Evolutionary conservation across 2,888 invertebrate species (phyloP).

Genomic region (Blera fallax): DNA sequence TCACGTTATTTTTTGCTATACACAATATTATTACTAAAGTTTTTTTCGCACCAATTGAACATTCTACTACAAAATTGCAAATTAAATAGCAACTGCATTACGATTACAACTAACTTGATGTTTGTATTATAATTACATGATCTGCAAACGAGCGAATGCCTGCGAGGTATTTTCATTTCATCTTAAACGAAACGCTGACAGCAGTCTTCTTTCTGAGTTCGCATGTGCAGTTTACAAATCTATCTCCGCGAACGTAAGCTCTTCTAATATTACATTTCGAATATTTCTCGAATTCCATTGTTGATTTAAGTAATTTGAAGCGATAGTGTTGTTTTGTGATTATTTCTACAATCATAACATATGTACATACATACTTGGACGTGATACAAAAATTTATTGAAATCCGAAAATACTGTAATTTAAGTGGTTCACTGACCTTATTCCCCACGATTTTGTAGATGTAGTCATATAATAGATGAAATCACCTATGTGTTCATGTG

Average conservation of each 20-base stretch:
- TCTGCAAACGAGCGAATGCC: slow-evolving; percentile 30
- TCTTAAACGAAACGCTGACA: slow-evolving; percentile 24
- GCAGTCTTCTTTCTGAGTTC: slow-evolving; percentile 38
- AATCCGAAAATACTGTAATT: slow-evolving; percentile 17
- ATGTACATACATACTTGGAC: neutral
- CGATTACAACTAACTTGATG: neutral
- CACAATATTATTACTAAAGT: too few relatives aligned
- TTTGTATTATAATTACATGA: slow-evolving; percentile 54
- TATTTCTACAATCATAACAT: neutral
- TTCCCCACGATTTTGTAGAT: neutral
- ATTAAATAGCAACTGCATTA: neutral
- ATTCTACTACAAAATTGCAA: neutral
- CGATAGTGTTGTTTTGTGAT: slow-evolving; percentile 13
- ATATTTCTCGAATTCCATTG: slow-evolving; percentile 32
- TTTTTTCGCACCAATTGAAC: neutral
- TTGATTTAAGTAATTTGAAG: slow-evolving; percentile 14
- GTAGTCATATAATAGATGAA: slow-evolving; percentile 44
- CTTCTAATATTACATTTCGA: slow-evolving; percentile 30
- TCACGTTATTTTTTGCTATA: too few relatives aligned
- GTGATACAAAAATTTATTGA: neutral
- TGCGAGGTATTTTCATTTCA: slow-evolving; percentile 33
- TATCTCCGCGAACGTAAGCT: slow-evolving; percentile 59
- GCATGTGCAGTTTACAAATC: slow-evolving; percentile 67
- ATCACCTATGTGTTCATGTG: neutral
- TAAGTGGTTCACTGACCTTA: slow-evolving; percentile 50